These are phyloP conservation scores for Sipunculus nudus DNA, from an alignment of 2,888 invertebrate genomes.

Conservation along the genomic window DNA sequence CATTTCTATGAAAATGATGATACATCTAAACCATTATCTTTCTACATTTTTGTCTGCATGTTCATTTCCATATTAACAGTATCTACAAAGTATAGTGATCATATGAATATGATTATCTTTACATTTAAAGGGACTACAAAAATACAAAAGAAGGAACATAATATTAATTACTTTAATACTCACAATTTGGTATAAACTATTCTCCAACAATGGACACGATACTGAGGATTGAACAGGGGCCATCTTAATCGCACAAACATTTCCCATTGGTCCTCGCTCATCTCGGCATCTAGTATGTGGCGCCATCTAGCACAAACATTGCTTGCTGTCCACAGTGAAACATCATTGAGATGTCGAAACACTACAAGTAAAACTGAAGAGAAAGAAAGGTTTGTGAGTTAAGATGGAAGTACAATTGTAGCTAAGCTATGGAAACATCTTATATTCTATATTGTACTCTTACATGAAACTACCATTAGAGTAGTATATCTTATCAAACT, in stretches of 20 bases:
- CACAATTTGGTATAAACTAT: slow-evolving; percentile 74
- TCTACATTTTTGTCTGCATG: too few relatives aligned
- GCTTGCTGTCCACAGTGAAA: slow-evolving; percentile 88
- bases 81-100: not conserved
- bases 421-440: too few relatives aligned
- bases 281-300: slow-evolving; percentile 80
- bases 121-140: not conserved
- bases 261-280: slow-evolving; percentile 83
- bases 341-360: slow-evolving; percentile 89
- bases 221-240: slow-evolving; percentile 85
- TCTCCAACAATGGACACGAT: slow-evolving; percentile 81
- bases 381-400: not conserved
- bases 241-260: slow-evolving; percentile 80
- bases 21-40: too few relatives aligned
- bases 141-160: not conserved
- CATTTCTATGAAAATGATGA: too few relatives aligned
- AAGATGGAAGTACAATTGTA: not conserved
- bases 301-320: slow-evolving; percentile 87
- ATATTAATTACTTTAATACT: slow-evolving; percentile 39
- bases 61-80: too few relatives aligned
- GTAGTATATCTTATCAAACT: too few relatives aligned
- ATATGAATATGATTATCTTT: not conserved
- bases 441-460: too few relatives aligned
- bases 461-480: too few relatives aligned
- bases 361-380: slow-evolving; percentile 78